Evolutionary conservation across 2,797 vertebrate genomes (phyloP), one percentile per base, ranked within the genome.

Genomic region (Rhinatrema bivittatum): DNA sequence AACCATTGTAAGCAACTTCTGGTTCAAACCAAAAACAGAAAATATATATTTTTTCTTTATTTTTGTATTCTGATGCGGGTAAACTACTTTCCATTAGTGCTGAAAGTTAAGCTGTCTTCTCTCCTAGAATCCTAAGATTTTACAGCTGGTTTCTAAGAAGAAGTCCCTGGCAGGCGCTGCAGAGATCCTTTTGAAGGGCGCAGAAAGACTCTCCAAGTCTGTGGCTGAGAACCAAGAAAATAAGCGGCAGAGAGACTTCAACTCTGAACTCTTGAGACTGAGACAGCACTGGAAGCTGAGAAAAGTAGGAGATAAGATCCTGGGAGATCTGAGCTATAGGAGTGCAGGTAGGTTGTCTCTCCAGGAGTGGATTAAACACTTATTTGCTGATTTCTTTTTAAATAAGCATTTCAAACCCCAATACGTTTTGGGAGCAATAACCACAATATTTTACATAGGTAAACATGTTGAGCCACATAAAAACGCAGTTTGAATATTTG

Each of bases 261-360:
- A 98, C 61, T 90, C 93, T 0, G 94, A 99, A 43, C 84, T 99
- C 28, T 75, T 99, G 36, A 69, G 93, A 3, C 68, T 98, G 11
- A 85, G 94, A 15, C 95, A 97, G 1, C 96, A 98, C 56, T 98
- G 96, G 96, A 99, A 99, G 43, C 79, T 98, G 9, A 91, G 94
- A 41, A 98, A 98, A 81, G 88, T 98, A 5, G 94, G 96, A 38
- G 94, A 98, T 72, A 99, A 99, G 79, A 98, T 99, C 59, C 86
- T 99, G 20, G 95, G 96, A 2, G 96, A 99, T 56, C 82, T 99
- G 46, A 99, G 95, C 74, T 99, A 97, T 73, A 83, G 92, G 57
- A 99, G 96, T 10, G 93, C 95, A 70, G 95, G 95, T 96, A 66
- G 35, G 18, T 2, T 5, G 3, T 3, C 31, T 13, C n/a, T n/a